Evolutionary conservation across 2,888 invertebrate species (phyloP).

Genomic region (Hymenopus coronatus): DNA sequence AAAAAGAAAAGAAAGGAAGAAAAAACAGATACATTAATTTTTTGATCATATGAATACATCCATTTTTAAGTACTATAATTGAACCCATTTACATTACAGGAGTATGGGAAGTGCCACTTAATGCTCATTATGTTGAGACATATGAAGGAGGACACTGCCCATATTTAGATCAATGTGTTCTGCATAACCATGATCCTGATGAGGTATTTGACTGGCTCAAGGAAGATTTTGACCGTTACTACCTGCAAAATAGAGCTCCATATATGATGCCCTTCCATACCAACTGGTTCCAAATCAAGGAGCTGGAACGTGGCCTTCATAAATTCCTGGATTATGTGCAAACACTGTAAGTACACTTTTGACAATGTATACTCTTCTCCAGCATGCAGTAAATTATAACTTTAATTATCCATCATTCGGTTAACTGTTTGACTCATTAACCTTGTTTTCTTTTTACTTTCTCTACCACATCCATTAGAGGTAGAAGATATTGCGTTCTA

Average conservation of each 20-base stretch:
- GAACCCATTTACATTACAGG: conserved; percentile 49
- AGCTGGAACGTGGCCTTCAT: conserved; percentile 74
- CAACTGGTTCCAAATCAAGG: conserved; percentile 92
- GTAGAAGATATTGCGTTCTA: no score
- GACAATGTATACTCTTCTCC: no score
- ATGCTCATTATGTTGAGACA: conserved; percentile 82
- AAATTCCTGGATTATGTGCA: conserved; percentile 83
- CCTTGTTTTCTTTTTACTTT: no score
- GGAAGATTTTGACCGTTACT: conserved; percentile 82
- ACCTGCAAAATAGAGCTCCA: conserved; percentile 83
- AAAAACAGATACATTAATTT: no score
- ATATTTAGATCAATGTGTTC: conserved; percentile 86
- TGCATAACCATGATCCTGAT: conserved; percentile 75
- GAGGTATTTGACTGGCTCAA: conserved; percentile 84
- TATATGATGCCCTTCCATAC: conserved; percentile 97
- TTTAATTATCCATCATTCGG: no score
- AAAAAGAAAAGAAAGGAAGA: no score
- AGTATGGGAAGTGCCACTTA: conserved; percentile 90
- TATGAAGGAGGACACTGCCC: conserved; percentile 92
- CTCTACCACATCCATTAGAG: no score
- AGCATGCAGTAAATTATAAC: no score
- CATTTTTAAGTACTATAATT: no score
- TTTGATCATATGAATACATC: no score
- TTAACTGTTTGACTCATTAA: no score
- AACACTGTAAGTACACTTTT: conserved; percentile 57